Evolutionary conservation across 2,888 invertebrate species (phyloP).

Genomic region (Melanophora roralis): DNA sequence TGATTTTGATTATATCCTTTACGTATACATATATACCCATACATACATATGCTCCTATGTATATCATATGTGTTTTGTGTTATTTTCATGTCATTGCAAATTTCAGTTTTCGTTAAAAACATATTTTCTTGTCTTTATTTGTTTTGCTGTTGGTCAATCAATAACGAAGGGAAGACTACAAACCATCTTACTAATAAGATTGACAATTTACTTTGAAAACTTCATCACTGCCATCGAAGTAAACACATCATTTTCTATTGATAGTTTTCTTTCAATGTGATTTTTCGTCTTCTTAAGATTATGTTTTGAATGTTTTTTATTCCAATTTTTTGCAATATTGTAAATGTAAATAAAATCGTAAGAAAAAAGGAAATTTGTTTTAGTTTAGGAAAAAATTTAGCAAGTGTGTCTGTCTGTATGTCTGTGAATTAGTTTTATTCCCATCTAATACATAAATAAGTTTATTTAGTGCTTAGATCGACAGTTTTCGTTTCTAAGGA

Average conservation of each 20-base stretch:
- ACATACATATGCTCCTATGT: too few relatives aligned
- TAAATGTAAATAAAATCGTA: not conserved
- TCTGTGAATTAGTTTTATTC: not conserved
- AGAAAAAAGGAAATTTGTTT: not conserved
- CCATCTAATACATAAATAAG: not conserved
- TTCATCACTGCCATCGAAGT: constrained; percentile 31
- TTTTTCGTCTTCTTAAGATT: constrained; percentile 46
- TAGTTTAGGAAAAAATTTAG: constrained; percentile 3
- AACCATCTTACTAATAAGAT: constrained; percentile 5
- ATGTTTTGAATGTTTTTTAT: constrained; percentile 3
- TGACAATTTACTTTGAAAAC: constrained; percentile 41
- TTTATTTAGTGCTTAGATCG: constrained; percentile 21
- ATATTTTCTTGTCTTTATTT: not conserved
- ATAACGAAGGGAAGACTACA: constrained; percentile 11
- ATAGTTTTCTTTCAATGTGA: constrained; percentile 46
- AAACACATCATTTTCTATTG: constrained; percentile 48
- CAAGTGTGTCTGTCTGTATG: too few relatives aligned
- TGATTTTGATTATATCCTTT: too few relatives aligned
- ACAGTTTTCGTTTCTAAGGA: constrained; percentile 4
- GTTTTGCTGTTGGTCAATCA: constrained; percentile 45
- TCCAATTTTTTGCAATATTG: not conserved
- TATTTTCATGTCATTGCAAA: constrained; percentile 38
- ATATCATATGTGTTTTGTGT: too few relatives aligned
- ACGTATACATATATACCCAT: too few relatives aligned
- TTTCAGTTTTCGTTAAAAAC: not conserved